Evolutionary conservation across 2,797 vertebrate genomes (phyloP).

Genomic region (Enteromius treurensis): DNA sequence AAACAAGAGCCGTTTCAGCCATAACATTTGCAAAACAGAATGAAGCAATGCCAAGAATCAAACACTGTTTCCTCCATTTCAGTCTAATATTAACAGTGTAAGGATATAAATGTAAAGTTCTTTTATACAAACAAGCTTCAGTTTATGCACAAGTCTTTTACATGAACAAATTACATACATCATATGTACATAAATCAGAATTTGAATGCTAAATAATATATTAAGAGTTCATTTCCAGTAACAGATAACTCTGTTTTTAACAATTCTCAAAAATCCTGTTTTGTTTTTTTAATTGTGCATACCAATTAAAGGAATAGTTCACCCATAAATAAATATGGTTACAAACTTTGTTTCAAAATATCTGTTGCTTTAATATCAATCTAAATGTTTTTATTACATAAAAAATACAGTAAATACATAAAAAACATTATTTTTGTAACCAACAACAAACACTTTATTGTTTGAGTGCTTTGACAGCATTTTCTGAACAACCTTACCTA

Average conservation of each 20-base stretch:
- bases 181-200: not conserved
- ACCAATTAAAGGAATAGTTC: too few species aligned
- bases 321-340: too few species aligned
- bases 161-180: constrained; percentile 5
- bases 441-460: not conserved
- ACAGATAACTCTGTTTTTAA: too few species aligned
- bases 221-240: too few species aligned
- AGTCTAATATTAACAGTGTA: constrained; percentile 4
- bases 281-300: too few species aligned
- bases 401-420: too few species aligned
- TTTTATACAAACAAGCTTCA: not conserved
- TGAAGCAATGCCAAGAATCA: not conserved
- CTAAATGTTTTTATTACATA: too few species aligned
- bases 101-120: not conserved
- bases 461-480: not conserved
- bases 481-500: not conserved
- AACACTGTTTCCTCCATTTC: not conserved
- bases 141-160: not conserved
- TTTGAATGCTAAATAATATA: not conserved
- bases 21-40: not conserved
- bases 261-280: too few species aligned
- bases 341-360: too few species aligned
- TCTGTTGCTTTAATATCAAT: too few species aligned
- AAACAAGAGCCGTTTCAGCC: not conserved
- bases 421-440: too few species aligned